Base-by-base conservation (phyloP, 2,888 invertebrate genomes). In the Drosophila testacea region DNA sequence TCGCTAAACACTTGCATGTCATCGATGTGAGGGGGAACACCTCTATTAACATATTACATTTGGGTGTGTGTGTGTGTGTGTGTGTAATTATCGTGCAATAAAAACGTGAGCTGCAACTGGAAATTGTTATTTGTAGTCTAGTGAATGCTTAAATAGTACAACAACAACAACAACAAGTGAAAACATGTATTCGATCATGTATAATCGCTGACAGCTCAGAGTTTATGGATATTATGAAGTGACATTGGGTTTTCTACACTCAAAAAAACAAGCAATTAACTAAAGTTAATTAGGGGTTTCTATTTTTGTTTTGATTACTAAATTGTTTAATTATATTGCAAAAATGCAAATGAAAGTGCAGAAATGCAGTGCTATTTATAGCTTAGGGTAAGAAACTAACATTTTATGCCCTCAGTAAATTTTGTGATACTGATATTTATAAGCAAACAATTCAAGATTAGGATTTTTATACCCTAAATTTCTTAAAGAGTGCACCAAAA, bases 61-160 rank as follows among this genome's bases (percentile, higher is more conserved):
- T 65, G 55, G 56, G 55, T 50, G 30, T 41, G 11, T 65, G 51
- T 57, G 57, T 47, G 38, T 51, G 22, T 54, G 57, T 69, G 57
- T 69, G 55, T 78, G 54, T 76, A 75, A 85, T 83, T 83, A 79
- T 83, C 77, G 68, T 83, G 71, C 81, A 75, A 81, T 83, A 63
- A 69, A 70, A 73, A 85, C 85, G 83, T 83, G 83, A 85, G 72
- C 78, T 65, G 85, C 83, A 85, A 59, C 65, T 73, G 66, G 6
- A 71, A 67, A 71, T 65, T 44, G 48, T 73, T 36, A 34, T 30
- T 44, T 36, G 34, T 34, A 56, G 41, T 11, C n/a, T 10, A 30
- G 7, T 32, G 32, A 32, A 55, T 32, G n/a, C 22, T 27, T 4
- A 36, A 27, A 22, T 7, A 55, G 10, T 32, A 2, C n/a, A 2